phyloP scores from a whole-genome alignment of 1,140 invertebrate species.

The Microvelia longipes region DNA sequence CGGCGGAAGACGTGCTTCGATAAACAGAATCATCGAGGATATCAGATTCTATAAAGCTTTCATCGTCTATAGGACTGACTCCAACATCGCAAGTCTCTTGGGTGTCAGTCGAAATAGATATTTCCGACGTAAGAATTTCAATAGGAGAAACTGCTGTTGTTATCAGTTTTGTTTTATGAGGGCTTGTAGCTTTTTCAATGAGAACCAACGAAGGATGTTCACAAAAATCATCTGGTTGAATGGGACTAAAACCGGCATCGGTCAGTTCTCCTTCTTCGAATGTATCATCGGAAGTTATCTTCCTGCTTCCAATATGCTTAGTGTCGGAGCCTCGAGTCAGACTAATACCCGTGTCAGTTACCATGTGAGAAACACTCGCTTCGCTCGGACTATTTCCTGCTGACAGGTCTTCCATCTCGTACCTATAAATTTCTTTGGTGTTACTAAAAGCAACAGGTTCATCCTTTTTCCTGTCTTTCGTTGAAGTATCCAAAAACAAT shows the following conservation, averaged over 20 bases:
- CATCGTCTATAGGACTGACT: conserved; percentile 31
- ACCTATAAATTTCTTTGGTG: conserved; percentile 33
- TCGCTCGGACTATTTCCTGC: conserved; percentile 31
- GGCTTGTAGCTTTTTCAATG: conserved; percentile 33
- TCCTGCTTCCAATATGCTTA: conserved; percentile 10
- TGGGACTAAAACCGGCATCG: conserved; percentile 38
- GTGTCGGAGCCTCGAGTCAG: conserved; percentile 33
- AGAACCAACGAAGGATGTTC: conserved; percentile 23
- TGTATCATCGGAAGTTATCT: conserved; percentile 33
- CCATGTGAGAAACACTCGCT: conserved; percentile 34
- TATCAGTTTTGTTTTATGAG: conserved; percentile 29
- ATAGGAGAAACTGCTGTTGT: conserved; percentile 28
- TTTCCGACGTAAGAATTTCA: conserved; percentile 33
- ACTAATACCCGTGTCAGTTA: conserved; percentile 37
- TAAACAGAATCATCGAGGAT: conserved; percentile 4
- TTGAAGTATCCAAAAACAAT: background rate
- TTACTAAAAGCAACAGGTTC: conserved; percentile 36
- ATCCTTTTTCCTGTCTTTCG: conserved; percentile 29
- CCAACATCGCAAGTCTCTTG: conserved; percentile 33
- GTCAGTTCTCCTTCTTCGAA: conserved; percentile 35
- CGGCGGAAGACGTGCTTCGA: background rate
- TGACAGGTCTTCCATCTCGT: conserved; percentile 28
- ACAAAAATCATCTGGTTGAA: conserved; percentile 34
- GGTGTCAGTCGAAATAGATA: conserved; percentile 33
- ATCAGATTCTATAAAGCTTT: conserved; percentile 11